Evolutionary conservation across 2,113 vertebrate genomes (phyloP), one percentile per base, ranked within the genome.

Genomic region (Tetraodon nigroviridis): DNA sequence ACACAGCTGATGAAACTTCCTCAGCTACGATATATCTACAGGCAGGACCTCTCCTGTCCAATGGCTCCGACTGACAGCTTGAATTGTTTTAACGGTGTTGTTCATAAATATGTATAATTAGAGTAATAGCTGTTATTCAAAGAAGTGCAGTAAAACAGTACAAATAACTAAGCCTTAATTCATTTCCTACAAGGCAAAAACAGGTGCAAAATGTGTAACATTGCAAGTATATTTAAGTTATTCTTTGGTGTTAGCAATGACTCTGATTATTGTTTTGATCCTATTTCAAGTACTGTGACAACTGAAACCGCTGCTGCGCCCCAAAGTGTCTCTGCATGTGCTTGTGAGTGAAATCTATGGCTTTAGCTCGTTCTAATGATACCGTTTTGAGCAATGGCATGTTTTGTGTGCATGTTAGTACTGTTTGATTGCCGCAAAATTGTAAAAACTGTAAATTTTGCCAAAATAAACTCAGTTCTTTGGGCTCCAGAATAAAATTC

Each of bases 211-310:
- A 54, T 56, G 24, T 56, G 11, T 12, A 70, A 59, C 40, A 11
- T 47, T 73, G n/a, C 47, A 57, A 64, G 44, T 17, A 20, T 65
- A 15, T 20, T 71, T 44, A 21, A 68, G 58, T 29, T 59, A 57
- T 71, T 86, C 80, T 88, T 88, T 86, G 81, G 84, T 80, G 58
- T 76, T 50, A 70, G 73, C 66, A 3, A 61, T 18, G 24, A 66
- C 65, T 55, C 32, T 53, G 47, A 56, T 37, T 51, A 70, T 67
- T 56, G 46, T 58, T 17, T 11, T 18, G 40, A 53, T 19, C 58
- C 68, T 57, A 48, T 76, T 87, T 86, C 86, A 86, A 86, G 83
- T 86, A 84, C 62, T 3, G 51, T 67, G 63, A 69, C 58, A 51
- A 51, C 20, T 6, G 48, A 53, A 59, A 52, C 19, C 56, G 52